A percentile compares a stretch with the other conserved stretches of the same genome.
Evolutionary conservation across 2,888 invertebrate species (phyloP).

Genomic region (Crematogaster levior): DNA sequence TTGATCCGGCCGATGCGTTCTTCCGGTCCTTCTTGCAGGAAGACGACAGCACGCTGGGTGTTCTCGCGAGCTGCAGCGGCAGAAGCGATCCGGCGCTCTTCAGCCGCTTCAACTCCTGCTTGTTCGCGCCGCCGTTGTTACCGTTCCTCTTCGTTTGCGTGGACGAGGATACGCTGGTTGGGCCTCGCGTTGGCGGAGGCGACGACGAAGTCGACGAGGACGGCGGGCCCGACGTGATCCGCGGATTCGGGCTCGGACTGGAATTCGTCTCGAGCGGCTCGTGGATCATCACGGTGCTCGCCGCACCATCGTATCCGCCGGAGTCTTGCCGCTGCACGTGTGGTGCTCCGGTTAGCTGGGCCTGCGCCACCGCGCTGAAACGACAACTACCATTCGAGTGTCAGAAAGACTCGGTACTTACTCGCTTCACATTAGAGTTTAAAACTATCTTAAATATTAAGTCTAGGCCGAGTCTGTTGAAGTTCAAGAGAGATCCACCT

Average conservation of each 20-base stretch:
- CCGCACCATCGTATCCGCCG: slow-evolving; percentile 81
- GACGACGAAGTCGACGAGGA: slow-evolving; percentile 82
- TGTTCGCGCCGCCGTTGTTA: slow-evolving; percentile 74
- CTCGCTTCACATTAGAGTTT: not conserved
- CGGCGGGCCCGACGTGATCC: slow-evolving; percentile 82
- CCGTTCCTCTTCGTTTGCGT: slow-evolving; percentile 80
- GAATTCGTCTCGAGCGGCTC: slow-evolving; percentile 81
- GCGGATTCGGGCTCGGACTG: slow-evolving; percentile 82
- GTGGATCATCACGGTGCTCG: slow-evolving; percentile 79
- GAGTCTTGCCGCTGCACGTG: slow-evolving; percentile 79
- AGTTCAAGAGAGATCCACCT: not conserved
- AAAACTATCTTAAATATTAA: too few species aligned
- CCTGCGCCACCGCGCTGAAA: slow-evolving; percentile 83
- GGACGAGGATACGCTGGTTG: slow-evolving; percentile 63
- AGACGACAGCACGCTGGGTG: slow-evolving; percentile 84
- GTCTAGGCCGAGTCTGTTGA: too few species aligned
- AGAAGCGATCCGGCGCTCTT: slow-evolving; percentile 81
- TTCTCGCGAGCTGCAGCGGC: slow-evolving; percentile 81
- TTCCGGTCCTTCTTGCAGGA: slow-evolving; percentile 91
- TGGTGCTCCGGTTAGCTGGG: slow-evolving; percentile 77
- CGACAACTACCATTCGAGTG: slow-evolving; percentile 75
- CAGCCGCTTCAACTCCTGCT: slow-evolving; percentile 81
- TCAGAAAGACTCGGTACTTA: slow-evolving; percentile 59
- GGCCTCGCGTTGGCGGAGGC: slow-evolving; percentile 77
- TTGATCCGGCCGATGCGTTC: slow-evolving; percentile 89